Base-by-base conservation (phyloP, 37 sponge, comb jelly and placozoan species). In the Halichondria panicea region DNA sequence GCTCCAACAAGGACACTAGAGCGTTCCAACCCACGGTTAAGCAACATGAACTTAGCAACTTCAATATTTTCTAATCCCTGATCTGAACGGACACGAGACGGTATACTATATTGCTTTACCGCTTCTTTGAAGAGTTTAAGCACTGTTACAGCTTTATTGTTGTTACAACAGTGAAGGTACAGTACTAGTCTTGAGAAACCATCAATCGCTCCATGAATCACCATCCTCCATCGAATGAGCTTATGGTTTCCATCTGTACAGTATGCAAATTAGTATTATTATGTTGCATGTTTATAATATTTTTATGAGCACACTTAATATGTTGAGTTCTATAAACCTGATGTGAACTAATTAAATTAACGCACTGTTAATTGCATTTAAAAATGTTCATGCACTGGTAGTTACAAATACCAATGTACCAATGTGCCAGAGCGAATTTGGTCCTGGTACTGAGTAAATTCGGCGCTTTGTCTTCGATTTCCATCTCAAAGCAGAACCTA, bases 351-450 rank as follows among this genome's bases (percentile, higher is more conserved):
- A 48, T 48, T 18, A 48, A 18, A 48, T 18, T 48, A 18, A 48
- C 15, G 11, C 11, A 18, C 13, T 15, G 11, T 11, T 48, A 48
- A 15, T 11, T 48, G 52, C 11, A 18, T 18, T 18, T 48, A 48
- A 48, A 18, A 18, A 48, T 48, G 11, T 11, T 48, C 52, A 48
- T 48, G 11, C 11, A 48, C 15, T 48, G 15, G 11, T 48, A 48
- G 52, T 11, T 18, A 74, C n/a, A n/a, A n/a, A n/a, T n/a, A n/a
- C n/a, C n/a, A n/a, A n/a, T n/a, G n/a, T 77, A 79, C 80, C 84
- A 28, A 84, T 84, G 55, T 84, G 84, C 84, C 84, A 84, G 34
- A 84, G 38, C 15, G 83, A 71, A n/a, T 82, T 71, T 28, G 83
- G 83, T 28, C 83, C 75, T 39, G 61, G 57, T 1, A 76, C 77